Evolutionary conservation across 2,888 invertebrate species (phyloP), one percentile per base, ranked within the genome.

Genomic region (Scaptomyza reducta): DNA sequence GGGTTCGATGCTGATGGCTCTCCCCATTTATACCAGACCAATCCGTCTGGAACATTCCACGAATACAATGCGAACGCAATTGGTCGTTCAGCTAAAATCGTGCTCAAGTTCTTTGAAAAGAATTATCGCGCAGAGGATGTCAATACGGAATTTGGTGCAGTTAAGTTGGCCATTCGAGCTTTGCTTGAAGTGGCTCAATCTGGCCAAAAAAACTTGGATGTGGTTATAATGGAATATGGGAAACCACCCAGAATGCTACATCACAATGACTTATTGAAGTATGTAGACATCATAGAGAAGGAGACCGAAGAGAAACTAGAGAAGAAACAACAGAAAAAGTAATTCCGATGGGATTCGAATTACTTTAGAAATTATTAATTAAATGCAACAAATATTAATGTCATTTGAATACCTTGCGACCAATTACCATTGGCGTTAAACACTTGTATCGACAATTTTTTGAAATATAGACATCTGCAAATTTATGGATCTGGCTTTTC

Each of bases 41-140:
- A 99, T 92, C 99, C 99, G 7, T 99, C 99, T 54, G 99, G 99
- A 66, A 98, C 98, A 85, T 99, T 98, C 91, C 98, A 99, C 91
- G 99, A 99, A 92, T 99, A 99, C 98, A 98, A 98, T 93, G 99
- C 99, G 1, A 99, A 99, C 93, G 99, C 99, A 10, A 99, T 99
- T 57, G 99, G 99, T 3, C 94, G 99, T 78, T 98, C 97, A 80
- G 98, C 99, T 2, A 99, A 99, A 92, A 97, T 99, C 35, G 99
- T 97, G 0, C 94, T 98, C 64, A 99, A 99, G 93, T 99, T 98
- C 92, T 94, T 99, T 80, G 99, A 99, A 92, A 99, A 99, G 91
- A 97, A 98, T 92, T 99, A 99, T 91, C 96, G 96, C 55, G 92
- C 95, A 41, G 98, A 98, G 80, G 96, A 96, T 88, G 97, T 97